Evolutionary conservation across 2,113 vertebrate species (phyloP), one percentile per base, ranked within the genome.

Genomic region (Dipodomys ordii): DNA sequence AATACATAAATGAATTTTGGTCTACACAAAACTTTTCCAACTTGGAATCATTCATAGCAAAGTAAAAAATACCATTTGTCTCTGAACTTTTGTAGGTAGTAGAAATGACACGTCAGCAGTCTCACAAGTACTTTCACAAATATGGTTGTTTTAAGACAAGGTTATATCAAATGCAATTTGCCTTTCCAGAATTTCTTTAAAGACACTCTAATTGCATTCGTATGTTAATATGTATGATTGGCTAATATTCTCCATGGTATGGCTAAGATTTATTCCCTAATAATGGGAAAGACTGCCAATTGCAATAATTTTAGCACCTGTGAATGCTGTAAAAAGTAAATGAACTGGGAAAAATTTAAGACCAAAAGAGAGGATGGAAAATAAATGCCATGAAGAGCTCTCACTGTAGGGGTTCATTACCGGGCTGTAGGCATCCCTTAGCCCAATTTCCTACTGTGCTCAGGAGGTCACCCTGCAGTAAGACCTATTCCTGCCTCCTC

Each of bases 1-100:
- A 39, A 39, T 39, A 39, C 1, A 69, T 4, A 91, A 2, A 32
- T 2, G 25, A 0, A 44, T 8, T 19, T 0, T 62, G 5, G 12
- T 68, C 62, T n/a, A n/a, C n/a, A n/a, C n/a, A n/a, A n/a, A n/a
- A n/a, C n/a, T n/a, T n/a, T n/a, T n/a, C n/a, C n/a, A 90, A 49
- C 3, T 30, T 64, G 67, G 62, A 80, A 39, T 7, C 73, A 79
- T 68, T 79, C 7, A 79, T 27, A 83, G 2, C 77, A 62, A 25
- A 32, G 25, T n/a, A 67, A 9, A 67, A 32, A 49, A 73, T 62
- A 60, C 73, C 35, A 46, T 76, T 27, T 84, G 10, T 78, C 16
- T 79, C 4, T 16, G 6, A 65, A 60, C 72, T 46, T 65, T 18
- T 62, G 53, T 22, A 28, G 11, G 1, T 77, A 2, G 69, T 53